A percentile compares a stretch with the other conserved stretches of the same genome.
Conservation (phyloP, 2,888 invertebrate species). For the Drosophila mulleri region DNA sequence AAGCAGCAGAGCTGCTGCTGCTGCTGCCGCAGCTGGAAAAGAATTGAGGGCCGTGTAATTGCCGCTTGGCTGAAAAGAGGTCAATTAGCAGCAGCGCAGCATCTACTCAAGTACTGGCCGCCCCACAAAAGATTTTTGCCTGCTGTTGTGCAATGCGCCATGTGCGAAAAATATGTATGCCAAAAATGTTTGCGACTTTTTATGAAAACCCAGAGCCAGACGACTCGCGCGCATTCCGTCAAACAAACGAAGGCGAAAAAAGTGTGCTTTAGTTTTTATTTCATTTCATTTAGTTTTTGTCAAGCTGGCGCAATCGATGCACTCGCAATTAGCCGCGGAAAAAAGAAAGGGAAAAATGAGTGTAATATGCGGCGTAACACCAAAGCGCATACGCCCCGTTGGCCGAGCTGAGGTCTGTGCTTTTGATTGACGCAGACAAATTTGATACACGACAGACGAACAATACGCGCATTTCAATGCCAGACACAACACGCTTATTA, state of each 20-base stretch:
- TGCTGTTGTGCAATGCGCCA: constrained; percentile 37
- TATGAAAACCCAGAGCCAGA: constrained; percentile 13
- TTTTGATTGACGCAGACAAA: constrained; percentile 19
- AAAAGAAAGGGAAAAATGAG: background rate
- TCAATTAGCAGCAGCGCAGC: constrained; percentile 74
- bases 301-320: constrained; percentile 42
- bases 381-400: constrained; percentile 51
- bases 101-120: constrained; percentile 17
- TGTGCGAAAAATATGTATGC: constrained; percentile 33
- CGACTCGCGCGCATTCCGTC: constrained; percentile 49
- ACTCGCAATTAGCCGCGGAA: constrained; percentile 22
- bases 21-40: constrained; percentile 37
- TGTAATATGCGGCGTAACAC: constrained; percentile 33
- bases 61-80: constrained; percentile 80
- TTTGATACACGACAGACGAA: constrained; percentile 19
- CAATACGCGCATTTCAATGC: constrained; percentile 32
- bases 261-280: constrained; percentile 21
- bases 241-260: constrained; percentile 32
- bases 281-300: constrained; percentile 23
- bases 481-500: constrained; percentile 38
- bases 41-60: constrained; percentile 74
- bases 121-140: constrained; percentile 49
- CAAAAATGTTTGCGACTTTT: constrained; percentile 37
- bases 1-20: constrained; percentile 22
- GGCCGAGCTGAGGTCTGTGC: constrained; percentile 15